Evolutionary conservation across 2,797 vertebrate species (phyloP).

Genomic region (Eremophila alpestris): DNA sequence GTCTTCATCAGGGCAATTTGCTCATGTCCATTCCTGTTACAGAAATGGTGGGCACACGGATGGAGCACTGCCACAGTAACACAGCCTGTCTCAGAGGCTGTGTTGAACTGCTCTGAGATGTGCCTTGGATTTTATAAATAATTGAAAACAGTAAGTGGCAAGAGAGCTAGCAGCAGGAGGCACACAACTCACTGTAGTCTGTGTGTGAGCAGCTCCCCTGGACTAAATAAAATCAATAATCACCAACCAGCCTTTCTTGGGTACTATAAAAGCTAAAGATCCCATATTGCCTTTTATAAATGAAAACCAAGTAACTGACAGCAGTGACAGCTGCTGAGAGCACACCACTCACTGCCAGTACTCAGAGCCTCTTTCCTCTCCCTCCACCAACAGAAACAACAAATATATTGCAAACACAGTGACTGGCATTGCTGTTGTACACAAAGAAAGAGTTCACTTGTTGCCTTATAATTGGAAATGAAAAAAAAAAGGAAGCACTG

Average conservation of each 20-base stretch:
- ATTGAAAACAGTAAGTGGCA: constrained; percentile 65
- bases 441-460: constrained; percentile 36
- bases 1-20: constrained; percentile 41
- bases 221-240: constrained; percentile 69
- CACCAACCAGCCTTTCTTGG: constrained; percentile 48
- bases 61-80: not conserved
- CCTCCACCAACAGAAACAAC: constrained; percentile 23
- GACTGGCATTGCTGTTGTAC: not conserved
- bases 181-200: constrained; percentile 32
- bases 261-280: constrained; percentile 65
- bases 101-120: constrained; percentile 44
- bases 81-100: not conserved
- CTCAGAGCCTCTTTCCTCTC: not conserved
- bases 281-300: constrained; percentile 66
- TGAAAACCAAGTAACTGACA: constrained; percentile 67
- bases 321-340: constrained; percentile 61
- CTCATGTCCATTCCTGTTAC: constrained; percentile 44
- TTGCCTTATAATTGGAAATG: constrained; percentile 41
- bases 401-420: constrained; percentile 34
- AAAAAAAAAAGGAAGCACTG: constrained; percentile 42
- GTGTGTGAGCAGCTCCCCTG: constrained; percentile 56
- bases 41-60: constrained; percentile 16
- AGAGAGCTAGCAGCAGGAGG: constrained; percentile 53
- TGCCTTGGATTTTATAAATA: constrained; percentile 66
- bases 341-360: constrained; percentile 2